These are phyloP conservation scores for Tetranychus truncatus DNA, from an alignment of 2,888 invertebrate genomes.

Conservation along the genomic window DNA sequence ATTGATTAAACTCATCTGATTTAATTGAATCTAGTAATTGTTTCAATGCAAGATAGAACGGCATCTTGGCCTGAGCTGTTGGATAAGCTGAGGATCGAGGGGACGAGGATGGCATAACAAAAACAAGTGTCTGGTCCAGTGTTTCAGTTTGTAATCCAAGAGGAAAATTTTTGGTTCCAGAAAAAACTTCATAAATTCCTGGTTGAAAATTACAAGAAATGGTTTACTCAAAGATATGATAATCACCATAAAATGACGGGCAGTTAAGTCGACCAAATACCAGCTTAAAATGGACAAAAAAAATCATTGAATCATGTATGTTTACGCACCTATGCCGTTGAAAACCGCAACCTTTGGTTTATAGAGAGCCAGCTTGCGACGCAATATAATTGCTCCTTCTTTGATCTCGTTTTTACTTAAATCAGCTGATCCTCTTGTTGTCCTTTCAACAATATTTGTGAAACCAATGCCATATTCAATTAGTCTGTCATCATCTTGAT, in stretches of 20 bases:
- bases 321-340: conserved; percentile 64
- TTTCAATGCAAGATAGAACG: conserved; percentile 84
- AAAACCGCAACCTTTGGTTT: conserved; percentile 91
- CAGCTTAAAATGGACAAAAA: neutral
- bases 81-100: conserved; percentile 91
- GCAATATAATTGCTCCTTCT: conserved; percentile 54
- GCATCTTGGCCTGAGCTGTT: conserved; percentile 92
- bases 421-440: conserved; percentile 89
- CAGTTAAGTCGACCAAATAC: no score
- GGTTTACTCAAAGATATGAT: neutral
- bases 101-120: conserved; percentile 97
- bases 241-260: no score
- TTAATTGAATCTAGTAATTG: conserved; percentile 56
- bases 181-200: conserved; percentile 83
- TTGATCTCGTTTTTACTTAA: conserved; percentile 44
- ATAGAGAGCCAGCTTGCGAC: conserved; percentile 74
- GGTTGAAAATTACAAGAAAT: conserved; percentile 12
- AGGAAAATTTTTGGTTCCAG: conserved; percentile 87
- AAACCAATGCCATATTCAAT: conserved; percentile 87
- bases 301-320: neutral
- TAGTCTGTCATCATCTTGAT: conserved; percentile 83
- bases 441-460: conserved; percentile 89
- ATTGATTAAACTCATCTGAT: neutral
- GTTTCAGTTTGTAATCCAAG: conserved; percentile 87
- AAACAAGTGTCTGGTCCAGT: conserved; percentile 83